Base-by-base conservation (phyloP, 2,113 vertebrate species). In the Laterallus jamaicensis region DNA sequence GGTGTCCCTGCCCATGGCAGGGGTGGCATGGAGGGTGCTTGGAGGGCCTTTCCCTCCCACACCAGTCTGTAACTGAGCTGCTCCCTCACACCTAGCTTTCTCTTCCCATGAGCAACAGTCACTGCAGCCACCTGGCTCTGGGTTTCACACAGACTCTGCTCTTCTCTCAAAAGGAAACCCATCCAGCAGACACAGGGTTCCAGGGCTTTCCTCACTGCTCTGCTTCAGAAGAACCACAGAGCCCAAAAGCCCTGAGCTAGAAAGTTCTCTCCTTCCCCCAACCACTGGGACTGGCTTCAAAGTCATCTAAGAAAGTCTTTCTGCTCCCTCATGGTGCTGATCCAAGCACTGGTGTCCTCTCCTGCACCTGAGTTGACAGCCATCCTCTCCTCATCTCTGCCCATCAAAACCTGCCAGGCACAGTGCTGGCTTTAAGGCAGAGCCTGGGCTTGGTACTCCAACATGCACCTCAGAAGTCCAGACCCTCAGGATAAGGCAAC, bases 51-150 rank as follows among this genome's bases (percentile, higher is more conserved):
- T 71, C 58, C 69, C 66, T 29, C 37, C 28, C 40, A 63, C 29
- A 59, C 55, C 39, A 10, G 8, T 24, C 11, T 42, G 6, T 0
- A 3, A 79, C 31, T 42, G 44, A 69, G 50, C 35, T 66, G 50
- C 32, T 40, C 19, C 73, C 14, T 44, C 9, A 73, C 18, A 15
- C 9, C 11, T 0, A 0, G 15, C 39, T 66, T 60, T 39, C 22
- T n/a, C 22, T 70, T 11, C 76, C 37, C 24, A 0, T 2, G 1
- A 64, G 50, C 22, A 12, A 74, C 50, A 25, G 50, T 24, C 63
- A 21, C 81, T 58, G 58, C 31, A 88, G 59, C 28, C 8, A 1
- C 15, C 12, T 5, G 0, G 2, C 15, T 32, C 68, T 26, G 35
- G 14, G 14, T 50, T 76, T 73, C 37, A 7, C 12, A 31, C 42